Percentiles rank a stretch among this genome's conserved stretches.
These are phyloP conservation scores for Neocloeon triangulifer DNA, from an alignment of 1,140 invertebrate genomes.

Conservation along the genomic window DNA sequence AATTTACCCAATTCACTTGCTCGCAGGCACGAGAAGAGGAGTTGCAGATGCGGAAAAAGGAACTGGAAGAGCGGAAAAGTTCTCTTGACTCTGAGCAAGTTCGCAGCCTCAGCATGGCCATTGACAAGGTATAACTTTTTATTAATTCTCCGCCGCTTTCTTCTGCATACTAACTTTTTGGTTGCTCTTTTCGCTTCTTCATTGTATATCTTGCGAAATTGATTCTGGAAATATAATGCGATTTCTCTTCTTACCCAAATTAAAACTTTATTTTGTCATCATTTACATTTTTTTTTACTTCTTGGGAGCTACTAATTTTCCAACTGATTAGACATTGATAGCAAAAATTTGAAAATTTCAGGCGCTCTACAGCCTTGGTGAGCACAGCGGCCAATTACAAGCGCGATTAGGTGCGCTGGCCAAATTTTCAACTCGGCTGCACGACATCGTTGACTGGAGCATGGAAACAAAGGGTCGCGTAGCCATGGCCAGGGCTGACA, in stretches of 20 bases:
- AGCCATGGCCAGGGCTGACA: conserved; percentile 22
- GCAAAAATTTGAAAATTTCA: conserved; percentile 11
- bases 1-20: no score
- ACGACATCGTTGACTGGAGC: conserved; percentile 28
- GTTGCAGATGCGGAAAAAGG: conserved; percentile 24
- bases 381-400: conserved; percentile 30
- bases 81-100: conserved; percentile 19
- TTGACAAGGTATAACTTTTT: conserved; percentile 30
- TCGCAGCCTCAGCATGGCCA: conserved; percentile 19
- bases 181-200: no score
- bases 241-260: no score
- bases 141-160: no score
- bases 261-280: no score
- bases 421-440: conserved; percentile 29
- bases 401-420: conserved; percentile 30
- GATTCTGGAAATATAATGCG: no score
- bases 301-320: no score
- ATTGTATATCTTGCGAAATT: no score
- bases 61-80: conserved; percentile 27
- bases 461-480: conserved; percentile 24
- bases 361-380: conserved; percentile 22
- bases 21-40: conserved; percentile 45
- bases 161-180: no score
- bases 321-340: conserved; percentile 7
- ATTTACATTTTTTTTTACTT: no score